Percentiles rank a stretch among this genome's conserved stretches.
These are phyloP conservation scores for Branchellion lobata DNA, from an alignment of 2,888 invertebrate species.

Conservation along the genomic window DNA sequence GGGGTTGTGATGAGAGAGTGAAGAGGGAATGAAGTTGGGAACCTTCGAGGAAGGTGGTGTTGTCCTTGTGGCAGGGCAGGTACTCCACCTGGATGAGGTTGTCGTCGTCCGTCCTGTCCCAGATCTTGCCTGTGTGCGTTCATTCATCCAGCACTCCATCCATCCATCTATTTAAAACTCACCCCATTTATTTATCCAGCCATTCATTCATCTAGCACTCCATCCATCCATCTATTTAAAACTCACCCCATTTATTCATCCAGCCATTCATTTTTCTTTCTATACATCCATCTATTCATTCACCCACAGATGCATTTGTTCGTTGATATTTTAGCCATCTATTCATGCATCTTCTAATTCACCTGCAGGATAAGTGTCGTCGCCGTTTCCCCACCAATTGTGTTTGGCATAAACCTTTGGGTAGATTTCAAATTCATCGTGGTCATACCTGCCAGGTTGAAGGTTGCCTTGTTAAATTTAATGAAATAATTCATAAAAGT, in stretches of 20 bases:
- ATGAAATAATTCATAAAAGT: background rate
- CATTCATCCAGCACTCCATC: conserved; percentile 4
- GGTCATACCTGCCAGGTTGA: conserved; percentile 10
- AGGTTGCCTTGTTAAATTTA: background rate
- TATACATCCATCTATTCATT: background rate
- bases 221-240: background rate
- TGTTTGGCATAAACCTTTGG: conserved; percentile 55
- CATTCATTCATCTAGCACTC: background rate
- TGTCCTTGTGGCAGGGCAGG: conserved; percentile 82
- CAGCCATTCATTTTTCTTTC: background rate
- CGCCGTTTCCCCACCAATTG: conserved; percentile 61
- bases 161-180: background rate
- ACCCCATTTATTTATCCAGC: background rate
- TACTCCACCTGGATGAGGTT: conserved; percentile 64
- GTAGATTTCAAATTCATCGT: conserved; percentile 45
- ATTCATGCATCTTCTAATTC: background rate
- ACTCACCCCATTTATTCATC: background rate
- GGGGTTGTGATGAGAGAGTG: no score
- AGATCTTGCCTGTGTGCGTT: conserved; percentile 57
- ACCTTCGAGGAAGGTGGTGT: conserved; percentile 68
- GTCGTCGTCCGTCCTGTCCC: conserved; percentile 58
- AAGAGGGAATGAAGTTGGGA: no score
- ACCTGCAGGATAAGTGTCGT: conserved; percentile 51
- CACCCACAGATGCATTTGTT: background rate
- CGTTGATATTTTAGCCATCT: background rate